A percentile compares a stretch with the other conserved stretches of the same genome.
Conservation (phyloP, 1,140 invertebrate species). For the Bactericera cockerelli region DNA sequence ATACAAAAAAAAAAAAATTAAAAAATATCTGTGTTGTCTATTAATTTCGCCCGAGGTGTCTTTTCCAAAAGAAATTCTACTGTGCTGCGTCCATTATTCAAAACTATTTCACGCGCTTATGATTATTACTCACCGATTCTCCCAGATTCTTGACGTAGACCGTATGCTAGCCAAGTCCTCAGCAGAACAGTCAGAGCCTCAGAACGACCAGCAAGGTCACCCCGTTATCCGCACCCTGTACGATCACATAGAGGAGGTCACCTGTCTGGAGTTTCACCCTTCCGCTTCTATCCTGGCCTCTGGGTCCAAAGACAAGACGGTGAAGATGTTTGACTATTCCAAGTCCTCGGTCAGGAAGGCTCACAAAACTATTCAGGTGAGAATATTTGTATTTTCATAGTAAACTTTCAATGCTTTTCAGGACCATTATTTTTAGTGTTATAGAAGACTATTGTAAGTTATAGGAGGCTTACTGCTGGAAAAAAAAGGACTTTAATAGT, state of each 20-base stretch:
- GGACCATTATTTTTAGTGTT: background rate
- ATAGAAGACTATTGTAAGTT: background rate
- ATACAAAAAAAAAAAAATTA: no score
- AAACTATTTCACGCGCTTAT: no score
- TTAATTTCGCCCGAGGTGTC: no score
- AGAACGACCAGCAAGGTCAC: slow-evolving; percentile 54
- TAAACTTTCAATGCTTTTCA: slow-evolving; percentile 10
- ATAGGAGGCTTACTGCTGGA: background rate
- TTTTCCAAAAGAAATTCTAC: no score
- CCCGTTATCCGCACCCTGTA: slow-evolving; percentile 97
- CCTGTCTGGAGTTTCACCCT: slow-evolving; percentile 92
- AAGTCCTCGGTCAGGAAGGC: slow-evolving; percentile 97
- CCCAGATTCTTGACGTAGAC: slow-evolving; percentile 87
- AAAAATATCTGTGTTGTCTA: no score
- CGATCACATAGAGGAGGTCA: slow-evolving; percentile 95
- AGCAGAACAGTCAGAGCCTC: slow-evolving; percentile 60
- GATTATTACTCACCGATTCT: no score
- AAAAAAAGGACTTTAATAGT: no score
- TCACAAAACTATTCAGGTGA: slow-evolving; percentile 74
- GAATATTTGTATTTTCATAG: no score
- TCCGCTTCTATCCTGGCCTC: slow-evolving; percentile 81
- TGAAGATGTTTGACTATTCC: slow-evolving; percentile 95
- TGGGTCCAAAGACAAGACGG: slow-evolving; percentile 80
- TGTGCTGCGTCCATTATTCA: no score
- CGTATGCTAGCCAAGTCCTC: slow-evolving; percentile 90